A percentile compares a stretch with the other conserved stretches of the same genome.
Evolutionary conservation across 2,113 vertebrate genomes (phyloP).

Genomic region (Otus sunia): DNA sequence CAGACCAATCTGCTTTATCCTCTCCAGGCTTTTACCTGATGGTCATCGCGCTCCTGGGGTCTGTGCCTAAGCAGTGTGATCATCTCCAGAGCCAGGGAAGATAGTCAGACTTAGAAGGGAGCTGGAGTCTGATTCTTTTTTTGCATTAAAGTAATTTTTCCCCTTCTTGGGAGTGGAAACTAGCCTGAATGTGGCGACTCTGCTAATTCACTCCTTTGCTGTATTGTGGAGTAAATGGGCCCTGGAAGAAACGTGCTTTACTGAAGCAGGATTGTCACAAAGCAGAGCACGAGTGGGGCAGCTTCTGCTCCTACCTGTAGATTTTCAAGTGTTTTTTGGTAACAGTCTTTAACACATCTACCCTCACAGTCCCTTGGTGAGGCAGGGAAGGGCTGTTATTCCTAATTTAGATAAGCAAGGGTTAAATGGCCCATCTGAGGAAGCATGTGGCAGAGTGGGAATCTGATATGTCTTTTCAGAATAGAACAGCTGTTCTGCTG

Average conservation of each 20-base stretch:
- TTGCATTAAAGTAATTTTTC: not conserved
- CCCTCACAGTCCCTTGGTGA: not conserved
- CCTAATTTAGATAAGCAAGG: not conserved
- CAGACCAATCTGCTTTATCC: not conserved
- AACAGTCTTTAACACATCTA: not conserved
- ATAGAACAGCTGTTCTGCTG: not conserved
- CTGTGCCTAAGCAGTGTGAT: not conserved
- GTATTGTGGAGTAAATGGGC: not conserved
- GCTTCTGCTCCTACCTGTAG: not conserved
- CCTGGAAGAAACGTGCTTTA: not conserved
- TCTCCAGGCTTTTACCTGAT: not conserved
- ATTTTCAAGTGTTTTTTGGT: not conserved
- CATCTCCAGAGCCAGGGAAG: not conserved
- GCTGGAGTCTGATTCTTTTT: not conserved
- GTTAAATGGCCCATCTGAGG: not conserved
- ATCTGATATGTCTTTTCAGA: not conserved
- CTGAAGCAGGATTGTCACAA: not conserved
- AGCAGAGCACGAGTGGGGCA: not conserved
- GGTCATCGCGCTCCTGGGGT: accelerated
- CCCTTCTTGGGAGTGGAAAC: not conserved
- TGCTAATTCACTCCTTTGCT: not conserved
- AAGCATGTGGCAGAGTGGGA: not conserved
- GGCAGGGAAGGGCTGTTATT: not conserved
- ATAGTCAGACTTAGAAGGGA: not conserved
- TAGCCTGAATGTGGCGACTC: not conserved